Conservation (phyloP, 2,113 vertebrate genomes). For the Meles meles region DNA sequence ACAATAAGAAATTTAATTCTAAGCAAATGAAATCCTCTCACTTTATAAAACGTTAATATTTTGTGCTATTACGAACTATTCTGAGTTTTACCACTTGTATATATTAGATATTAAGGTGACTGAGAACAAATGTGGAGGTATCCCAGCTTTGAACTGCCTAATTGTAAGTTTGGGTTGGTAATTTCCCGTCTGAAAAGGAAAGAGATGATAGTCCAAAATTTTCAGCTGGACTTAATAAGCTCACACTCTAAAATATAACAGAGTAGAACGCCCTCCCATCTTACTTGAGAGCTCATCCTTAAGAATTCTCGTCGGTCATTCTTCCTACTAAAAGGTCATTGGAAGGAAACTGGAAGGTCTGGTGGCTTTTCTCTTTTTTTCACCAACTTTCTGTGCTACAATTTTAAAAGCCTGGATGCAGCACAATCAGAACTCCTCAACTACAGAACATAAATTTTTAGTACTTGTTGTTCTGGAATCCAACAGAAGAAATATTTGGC, state of each 20-base stretch:
- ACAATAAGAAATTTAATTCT: not conserved
- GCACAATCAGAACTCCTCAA: conserved; percentile 31
- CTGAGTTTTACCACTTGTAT: not conserved
- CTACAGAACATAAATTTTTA: conserved; percentile 57
- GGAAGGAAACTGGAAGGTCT: conserved; percentile 39
- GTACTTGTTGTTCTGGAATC: conserved; percentile 46
- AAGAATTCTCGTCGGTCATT: conserved; percentile 47
- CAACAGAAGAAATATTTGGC: conserved; percentile 46
- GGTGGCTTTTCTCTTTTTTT: not conserved
- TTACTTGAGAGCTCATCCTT: conserved; percentile 30
- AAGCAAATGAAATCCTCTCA: not conserved
- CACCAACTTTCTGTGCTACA: conserved; percentile 11
- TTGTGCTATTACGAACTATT: not conserved
- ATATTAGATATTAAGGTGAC: not conserved
- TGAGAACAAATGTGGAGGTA: not conserved
- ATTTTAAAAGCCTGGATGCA: conserved; percentile 17
- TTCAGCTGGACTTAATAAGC: conserved; percentile 66
- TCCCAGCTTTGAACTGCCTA: not conserved
- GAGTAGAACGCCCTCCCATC: conserved; percentile 1
- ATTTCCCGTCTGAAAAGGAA: conserved; percentile 20
- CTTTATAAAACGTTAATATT: not conserved
- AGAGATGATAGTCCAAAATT: conserved; percentile 31
- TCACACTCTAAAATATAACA: conserved; percentile 36
- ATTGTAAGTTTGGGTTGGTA: not conserved
- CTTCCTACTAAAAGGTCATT: conserved; percentile 49